Conservation (phyloP, 2,888 invertebrate genomes). For the Agriopis aurantiaria region DNA sequence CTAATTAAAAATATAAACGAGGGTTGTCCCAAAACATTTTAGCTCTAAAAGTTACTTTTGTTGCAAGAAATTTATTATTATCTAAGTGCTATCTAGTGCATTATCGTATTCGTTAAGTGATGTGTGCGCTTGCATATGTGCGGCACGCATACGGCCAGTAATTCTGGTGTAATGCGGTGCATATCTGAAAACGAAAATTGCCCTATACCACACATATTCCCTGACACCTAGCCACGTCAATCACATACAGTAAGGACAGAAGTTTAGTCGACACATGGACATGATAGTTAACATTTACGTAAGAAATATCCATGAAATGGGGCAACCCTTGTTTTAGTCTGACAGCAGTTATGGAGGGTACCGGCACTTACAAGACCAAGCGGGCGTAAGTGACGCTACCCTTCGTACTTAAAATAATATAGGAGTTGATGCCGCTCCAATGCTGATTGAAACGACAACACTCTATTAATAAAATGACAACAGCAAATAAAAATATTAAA, state of each 20-base stretch:
- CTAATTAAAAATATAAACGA: slow-evolving; percentile 80
- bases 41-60: slow-evolving; percentile 73
- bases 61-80: slow-evolving; percentile 76
- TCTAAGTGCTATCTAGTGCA: slow-evolving; percentile 86
- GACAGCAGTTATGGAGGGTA: slow-evolving; percentile 56
- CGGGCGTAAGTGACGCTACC: slow-evolving; percentile 64
- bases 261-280: slow-evolving; percentile 83
- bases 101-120: slow-evolving; percentile 83
- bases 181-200: slow-evolving; percentile 87
- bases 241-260: slow-evolving; percentile 81
- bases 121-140: slow-evolving; percentile 86
- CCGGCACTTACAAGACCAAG: slow-evolving; percentile 61
- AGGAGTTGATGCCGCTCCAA: slow-evolving; percentile 58
- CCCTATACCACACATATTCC: slow-evolving; percentile 87
- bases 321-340: slow-evolving; percentile 85
- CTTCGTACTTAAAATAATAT: slow-evolving; percentile 66
- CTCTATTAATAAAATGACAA: slow-evolving; percentile 65
- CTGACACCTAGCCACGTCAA: slow-evolving; percentile 77
- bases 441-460: slow-evolving; percentile 60
- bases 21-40: slow-evolving; percentile 86
- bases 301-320: slow-evolving; percentile 86
- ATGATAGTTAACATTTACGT: slow-evolving; percentile 82
- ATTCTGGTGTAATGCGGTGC: slow-evolving; percentile 87
- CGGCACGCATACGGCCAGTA: slow-evolving; percentile 87
- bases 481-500: slow-evolving; percentile 64